Conservation (phyloP, 2,797 vertebrate species). For the Simalia tracyae region DNA sequence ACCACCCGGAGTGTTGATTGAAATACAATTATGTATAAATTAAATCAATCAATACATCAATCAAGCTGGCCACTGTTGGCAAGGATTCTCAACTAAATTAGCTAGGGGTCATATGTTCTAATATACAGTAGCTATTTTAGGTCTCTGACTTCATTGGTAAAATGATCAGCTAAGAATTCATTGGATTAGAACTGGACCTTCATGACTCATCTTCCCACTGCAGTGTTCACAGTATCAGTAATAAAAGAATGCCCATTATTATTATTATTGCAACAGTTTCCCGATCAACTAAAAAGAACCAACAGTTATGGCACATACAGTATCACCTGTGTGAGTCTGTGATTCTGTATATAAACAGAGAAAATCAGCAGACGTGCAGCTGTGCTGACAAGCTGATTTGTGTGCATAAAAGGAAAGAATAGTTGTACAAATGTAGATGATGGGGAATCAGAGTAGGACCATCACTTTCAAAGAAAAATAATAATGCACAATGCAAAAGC, state of each 20-base stretch:
- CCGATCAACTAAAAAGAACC: constrained; percentile 8
- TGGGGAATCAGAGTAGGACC: not conserved
- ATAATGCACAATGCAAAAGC: not conserved
- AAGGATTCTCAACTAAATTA: constrained; percentile 49
- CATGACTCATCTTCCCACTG: constrained; percentile 7
- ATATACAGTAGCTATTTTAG: not conserved
- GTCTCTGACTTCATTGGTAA: constrained; percentile 20
- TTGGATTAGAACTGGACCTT: constrained; percentile 21
- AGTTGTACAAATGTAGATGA: constrained; percentile 18
- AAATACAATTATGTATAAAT: constrained; percentile 41
- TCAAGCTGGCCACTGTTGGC: constrained; percentile 17
- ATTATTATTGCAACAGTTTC: constrained; percentile 1
- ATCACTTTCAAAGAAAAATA: constrained; percentile 5
- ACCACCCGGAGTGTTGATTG: constrained; percentile 18
- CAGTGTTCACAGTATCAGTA: constrained; percentile 31
- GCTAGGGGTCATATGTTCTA: not conserved
- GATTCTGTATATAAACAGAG: not conserved
- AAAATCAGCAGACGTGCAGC: not conserved
- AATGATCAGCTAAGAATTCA: constrained; percentile 22
- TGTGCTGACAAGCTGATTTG: not conserved
- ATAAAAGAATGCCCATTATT: constrained; percentile 22
- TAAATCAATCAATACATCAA: constrained; percentile 29
- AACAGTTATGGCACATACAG: constrained; percentile 19
- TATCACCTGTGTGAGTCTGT: not conserved
- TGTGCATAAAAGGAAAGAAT: not conserved